phyloP scores from a whole-genome alignment of 2,888 invertebrate genomes.

The Synanthedon andrenaeformis region DNA sequence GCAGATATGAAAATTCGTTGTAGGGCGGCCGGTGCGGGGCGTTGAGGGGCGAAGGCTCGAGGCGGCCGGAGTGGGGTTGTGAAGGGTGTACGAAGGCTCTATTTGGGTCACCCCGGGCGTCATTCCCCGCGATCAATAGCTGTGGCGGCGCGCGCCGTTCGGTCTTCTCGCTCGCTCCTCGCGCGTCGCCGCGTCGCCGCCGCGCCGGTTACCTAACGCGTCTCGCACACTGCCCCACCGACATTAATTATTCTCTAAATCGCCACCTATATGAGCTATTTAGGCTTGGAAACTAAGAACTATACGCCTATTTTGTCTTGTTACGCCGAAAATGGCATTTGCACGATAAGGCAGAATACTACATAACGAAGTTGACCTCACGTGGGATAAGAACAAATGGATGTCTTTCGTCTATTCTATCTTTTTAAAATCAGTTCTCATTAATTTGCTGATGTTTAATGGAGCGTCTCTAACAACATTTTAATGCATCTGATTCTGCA shows the following conservation, averaged over 20 bases:
- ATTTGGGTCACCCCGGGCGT: constrained; percentile 72
- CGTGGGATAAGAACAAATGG: not conserved
- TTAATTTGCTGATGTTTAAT: too few species aligned
- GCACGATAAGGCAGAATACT: not conserved
- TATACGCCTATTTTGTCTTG: constrained; percentile 11
- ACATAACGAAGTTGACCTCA: constrained; percentile 2
- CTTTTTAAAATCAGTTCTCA: not conserved
- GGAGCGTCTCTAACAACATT: too few species aligned
- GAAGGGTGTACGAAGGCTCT: constrained; percentile 58
- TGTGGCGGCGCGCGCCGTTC: constrained; percentile 59
- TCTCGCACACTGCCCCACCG: constrained; percentile 54
- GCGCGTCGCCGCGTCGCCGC: constrained; percentile 19
- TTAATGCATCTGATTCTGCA: too few species aligned
- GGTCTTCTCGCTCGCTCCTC: constrained; percentile 38
- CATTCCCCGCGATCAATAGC: constrained; percentile 65
- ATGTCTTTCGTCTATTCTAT: not conserved
- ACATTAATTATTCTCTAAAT: constrained; percentile 60
- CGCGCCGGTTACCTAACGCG: constrained; percentile 55
- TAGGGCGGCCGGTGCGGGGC: constrained; percentile 37
- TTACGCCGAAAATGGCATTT: not conserved
- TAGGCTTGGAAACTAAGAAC: constrained; percentile 21
- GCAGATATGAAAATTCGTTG: constrained; percentile 68
- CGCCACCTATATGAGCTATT: constrained; percentile 35
- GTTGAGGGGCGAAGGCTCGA: constrained; percentile 23
- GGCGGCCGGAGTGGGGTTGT: constrained; percentile 26